phyloP scores from a whole-genome alignment of 2,797 vertebrate genomes.

The Amazona ochrocephala region DNA sequence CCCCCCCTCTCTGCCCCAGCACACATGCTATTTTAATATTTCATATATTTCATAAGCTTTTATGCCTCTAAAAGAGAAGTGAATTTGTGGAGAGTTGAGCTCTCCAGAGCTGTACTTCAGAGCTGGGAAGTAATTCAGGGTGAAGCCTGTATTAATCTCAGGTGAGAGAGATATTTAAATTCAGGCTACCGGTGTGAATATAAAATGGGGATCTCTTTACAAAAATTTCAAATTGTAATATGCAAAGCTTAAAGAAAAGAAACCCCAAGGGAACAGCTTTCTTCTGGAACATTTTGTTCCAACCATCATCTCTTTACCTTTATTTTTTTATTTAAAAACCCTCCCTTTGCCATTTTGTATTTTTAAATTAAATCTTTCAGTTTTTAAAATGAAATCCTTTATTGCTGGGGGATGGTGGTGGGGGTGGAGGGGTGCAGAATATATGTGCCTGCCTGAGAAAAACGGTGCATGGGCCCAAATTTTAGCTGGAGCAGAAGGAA shows the following conservation, averaged over 20 bases:
- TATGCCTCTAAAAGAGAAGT: constrained; percentile 75
- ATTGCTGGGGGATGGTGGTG: background rate
- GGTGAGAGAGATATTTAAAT: constrained; percentile 78
- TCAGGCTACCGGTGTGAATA: constrained; percentile 76
- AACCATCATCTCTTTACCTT: constrained; percentile 67
- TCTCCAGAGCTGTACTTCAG: constrained; percentile 74
- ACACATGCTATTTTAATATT: constrained; percentile 71
- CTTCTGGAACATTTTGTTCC: constrained; percentile 74
- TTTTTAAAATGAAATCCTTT: constrained; percentile 68
- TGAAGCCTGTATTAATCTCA: constrained; percentile 78
- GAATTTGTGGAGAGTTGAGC: constrained; percentile 75
- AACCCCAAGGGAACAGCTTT: constrained; percentile 73
- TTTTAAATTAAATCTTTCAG: constrained; percentile 73
- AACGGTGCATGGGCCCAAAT: background rate
- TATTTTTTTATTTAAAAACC: constrained; percentile 70
- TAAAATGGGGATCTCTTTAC: constrained; percentile 74
- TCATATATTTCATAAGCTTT: constrained; percentile 75
- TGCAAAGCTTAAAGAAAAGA: constrained; percentile 76
- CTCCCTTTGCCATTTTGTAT: constrained; percentile 70
- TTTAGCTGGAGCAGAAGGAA: background rate
- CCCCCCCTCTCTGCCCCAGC: constrained; percentile 27
- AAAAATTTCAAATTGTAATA: constrained; percentile 78
- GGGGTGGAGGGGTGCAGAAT: background rate
- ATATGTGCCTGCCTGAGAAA: background rate
- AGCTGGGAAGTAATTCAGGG: constrained; percentile 76